Percentiles rank a stretch among this genome's conserved stretches.
Conservation (phyloP, 92 coral and sea anemone genomes). For the Blastomussa wellsi region DNA sequence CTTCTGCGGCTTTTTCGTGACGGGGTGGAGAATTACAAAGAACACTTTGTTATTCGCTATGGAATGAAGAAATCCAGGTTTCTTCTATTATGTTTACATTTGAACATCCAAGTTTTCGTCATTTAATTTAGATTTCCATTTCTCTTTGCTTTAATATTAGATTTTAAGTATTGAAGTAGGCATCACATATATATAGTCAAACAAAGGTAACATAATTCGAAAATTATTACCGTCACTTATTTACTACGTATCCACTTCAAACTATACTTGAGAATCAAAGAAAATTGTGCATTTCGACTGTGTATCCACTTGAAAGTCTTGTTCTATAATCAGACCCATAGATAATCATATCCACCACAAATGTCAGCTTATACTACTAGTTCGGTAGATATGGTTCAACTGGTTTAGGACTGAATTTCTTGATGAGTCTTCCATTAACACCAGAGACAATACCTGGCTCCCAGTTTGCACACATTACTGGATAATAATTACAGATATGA, state of each 20-base stretch:
- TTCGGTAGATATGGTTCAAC: too few species aligned
- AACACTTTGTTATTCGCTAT: constrained; percentile 9
- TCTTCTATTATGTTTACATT: constrained; percentile 2
- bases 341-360: too few species aligned
- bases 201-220: not conserved
- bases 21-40: constrained; percentile 19
- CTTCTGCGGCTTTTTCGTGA: constrained; percentile 36
- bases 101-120: not conserved
- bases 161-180: not conserved
- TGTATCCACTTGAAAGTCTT: not conserved
- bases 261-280: not conserved
- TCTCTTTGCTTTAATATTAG: not conserved
- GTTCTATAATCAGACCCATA: too few species aligned
- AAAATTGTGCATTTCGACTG: not conserved
- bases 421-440: not conserved
- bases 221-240: not conserved
- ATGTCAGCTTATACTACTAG: too few species aligned
- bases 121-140: not conserved
- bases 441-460: not conserved
- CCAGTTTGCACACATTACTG: not conserved
- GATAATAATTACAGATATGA: constrained; percentile 15
- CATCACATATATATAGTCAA: not conserved
- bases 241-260: not conserved
- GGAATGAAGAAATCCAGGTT: constrained; percentile 35
- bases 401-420: not conserved